Base-by-base conservation (phyloP, 2,888 invertebrate species). In the Euplagia quadripunctaria region DNA sequence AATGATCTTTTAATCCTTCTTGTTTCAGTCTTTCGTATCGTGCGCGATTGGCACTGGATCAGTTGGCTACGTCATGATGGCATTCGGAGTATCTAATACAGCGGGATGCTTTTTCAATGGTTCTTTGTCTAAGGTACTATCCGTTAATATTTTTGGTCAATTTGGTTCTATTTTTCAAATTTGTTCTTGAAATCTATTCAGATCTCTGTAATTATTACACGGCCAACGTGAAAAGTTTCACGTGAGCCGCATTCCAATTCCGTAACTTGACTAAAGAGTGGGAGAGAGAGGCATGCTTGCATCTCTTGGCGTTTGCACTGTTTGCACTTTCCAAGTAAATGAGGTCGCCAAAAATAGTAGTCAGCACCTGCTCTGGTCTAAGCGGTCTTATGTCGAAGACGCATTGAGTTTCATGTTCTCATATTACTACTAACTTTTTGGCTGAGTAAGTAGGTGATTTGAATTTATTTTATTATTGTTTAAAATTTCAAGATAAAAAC, bases 51-150 rank as follows among this genome's bases (percentile, higher is more conserved):
- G 97, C 0, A 96, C 97, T 0, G 96, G 97, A 20, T 96, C 97
- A 66, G 97, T 97, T 1, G 97, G 97, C 0, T 97, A 97, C 85
- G 97, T 97, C 14, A 97, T 97, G 96, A 97, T 97, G 88, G 96
- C 97, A 52, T 97, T 96, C 83, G 97, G 97, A 0, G 87, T 97
- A 0, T 95, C 96, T 1, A 96, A 97, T 75, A 97, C 97, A 0
- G 80, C 97, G 6, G 96, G 97, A 42, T 97, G 97, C 43, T 91
- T 94, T 12, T 80, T 93, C 68, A 94, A 94, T 3, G 94, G 95
- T 46, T 94, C 94, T 74, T 69, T 95, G 41, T 91, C 93, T 68
- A 95, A 94, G 90, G 94, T 95, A 83, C 11, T 17, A 17, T 67
- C 6, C 6, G 6, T 12, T 11, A 41, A 8, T 14, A 12, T 58